phyloP scores from a whole-genome alignment of 2,888 invertebrate species.

The Andricus curvator region DNA sequence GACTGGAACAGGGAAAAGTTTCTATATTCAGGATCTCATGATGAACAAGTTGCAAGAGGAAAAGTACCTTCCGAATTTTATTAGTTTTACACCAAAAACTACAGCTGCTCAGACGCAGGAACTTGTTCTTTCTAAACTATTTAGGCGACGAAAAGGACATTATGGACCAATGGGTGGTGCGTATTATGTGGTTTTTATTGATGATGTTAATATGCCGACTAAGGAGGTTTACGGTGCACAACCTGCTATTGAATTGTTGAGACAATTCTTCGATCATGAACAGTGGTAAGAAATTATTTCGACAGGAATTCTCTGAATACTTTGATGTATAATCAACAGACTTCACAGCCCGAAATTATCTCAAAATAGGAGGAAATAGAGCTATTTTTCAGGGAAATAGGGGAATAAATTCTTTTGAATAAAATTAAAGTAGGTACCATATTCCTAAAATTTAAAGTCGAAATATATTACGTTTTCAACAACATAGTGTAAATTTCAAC shows the following conservation, averaged over 20 bases:
- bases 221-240: constrained; percentile 92
- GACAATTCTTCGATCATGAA: constrained; percentile 91
- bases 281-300: constrained; percentile 84
- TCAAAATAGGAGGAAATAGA: no score
- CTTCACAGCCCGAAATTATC: neutral
- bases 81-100: constrained; percentile 91
- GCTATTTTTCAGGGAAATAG: no score
- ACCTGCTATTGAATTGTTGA: constrained; percentile 90
- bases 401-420: no score
- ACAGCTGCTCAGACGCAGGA: constrained; percentile 91
- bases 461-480: no score
- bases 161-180: constrained; percentile 87
- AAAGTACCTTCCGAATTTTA: constrained; percentile 86
- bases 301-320: neutral
- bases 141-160: constrained; percentile 85
- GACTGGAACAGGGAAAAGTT: constrained; percentile 93
- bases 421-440: no score
- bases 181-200: constrained; percentile 87
- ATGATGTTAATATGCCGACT: constrained; percentile 93
- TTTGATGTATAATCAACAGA: no score
- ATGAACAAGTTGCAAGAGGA: constrained; percentile 86
- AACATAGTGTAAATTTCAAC: no score
- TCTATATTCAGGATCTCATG: constrained; percentile 86
- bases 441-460: no score
- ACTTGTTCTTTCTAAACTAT: constrained; percentile 85